Conservation (phyloP, 2,113 vertebrate species). For the Brachypodius melanocephalos region DNA sequence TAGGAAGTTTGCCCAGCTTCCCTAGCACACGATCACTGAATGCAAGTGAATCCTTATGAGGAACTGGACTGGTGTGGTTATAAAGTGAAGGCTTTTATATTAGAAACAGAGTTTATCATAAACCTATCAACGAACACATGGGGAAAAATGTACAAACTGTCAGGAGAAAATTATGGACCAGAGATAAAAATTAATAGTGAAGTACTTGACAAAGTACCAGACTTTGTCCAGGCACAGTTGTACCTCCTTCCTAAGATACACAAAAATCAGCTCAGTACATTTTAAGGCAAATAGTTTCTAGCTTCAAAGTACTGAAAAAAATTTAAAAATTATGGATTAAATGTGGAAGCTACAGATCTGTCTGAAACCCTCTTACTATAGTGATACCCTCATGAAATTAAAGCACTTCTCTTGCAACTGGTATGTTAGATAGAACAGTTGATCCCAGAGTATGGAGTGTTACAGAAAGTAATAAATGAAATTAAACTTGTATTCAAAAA, state of each 20-base stretch:
- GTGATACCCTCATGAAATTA: background rate
- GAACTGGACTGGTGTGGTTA: background rate
- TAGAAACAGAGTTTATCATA: background rate
- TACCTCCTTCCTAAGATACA: conserved; percentile 1
- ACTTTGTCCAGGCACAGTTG: conserved; percentile 23
- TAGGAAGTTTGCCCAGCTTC: background rate
- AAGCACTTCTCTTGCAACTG: background rate
- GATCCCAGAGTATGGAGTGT: background rate
- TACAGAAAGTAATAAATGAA: background rate
- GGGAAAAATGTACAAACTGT: background rate
- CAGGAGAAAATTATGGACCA: conserved; percentile 1
- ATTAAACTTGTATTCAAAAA: background rate
- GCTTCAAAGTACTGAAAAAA: conserved; percentile 34
- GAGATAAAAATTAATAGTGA: conserved; percentile 44
- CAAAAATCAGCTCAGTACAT: conserved; percentile 20
- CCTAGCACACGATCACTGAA: background rate
- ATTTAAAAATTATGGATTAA: conserved; percentile 9
- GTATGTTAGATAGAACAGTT: background rate
- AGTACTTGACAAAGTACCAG: background rate
- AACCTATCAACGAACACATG: conserved; percentile 3
- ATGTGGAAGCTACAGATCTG: background rate
- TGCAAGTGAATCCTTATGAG: background rate
- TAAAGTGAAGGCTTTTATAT: background rate
- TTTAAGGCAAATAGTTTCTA: conserved; percentile 24
- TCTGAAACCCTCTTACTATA: background rate